Base-by-base conservation (phyloP, 2,888 invertebrate genomes). In the Phengaris alcon region DNA sequence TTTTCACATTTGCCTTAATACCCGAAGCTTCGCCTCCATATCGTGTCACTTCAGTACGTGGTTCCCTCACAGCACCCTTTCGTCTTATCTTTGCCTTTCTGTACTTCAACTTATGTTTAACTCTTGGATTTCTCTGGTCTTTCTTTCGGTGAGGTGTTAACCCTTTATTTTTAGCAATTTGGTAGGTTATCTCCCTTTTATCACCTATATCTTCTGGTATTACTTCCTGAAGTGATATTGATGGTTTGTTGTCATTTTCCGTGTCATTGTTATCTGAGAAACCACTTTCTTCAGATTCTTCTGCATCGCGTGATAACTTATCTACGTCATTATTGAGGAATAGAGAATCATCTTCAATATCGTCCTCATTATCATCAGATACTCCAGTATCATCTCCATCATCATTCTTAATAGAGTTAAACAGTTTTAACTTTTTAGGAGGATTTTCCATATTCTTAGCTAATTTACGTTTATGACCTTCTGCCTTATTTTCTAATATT, bases 91-190 rank as follows among this genome's bases (percentile, higher is more conserved):
- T 95, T 0, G 99, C 99, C 88, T 98, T 98, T 78, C 97, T 95
- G 89, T 96, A 99, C 88, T 99, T 99, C 81, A 96, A 96, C 82
- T 97, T 96, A 87, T 99, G 97, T 88, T 98, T 99, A 6, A 99
- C 98, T 83, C 99, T 95, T 0, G 99, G 99, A 94, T 99, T 99
- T 78, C 98, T 95, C 82, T 96, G 95, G 84, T 98, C 98, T 88
- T 98, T 99, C 90, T 97, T 98, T 79, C 98, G 95, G 81, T 96
- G 95, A 0, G 98, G 98, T 57, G 97, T 98, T 22, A 99, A 94
- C 15, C 99, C 99, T 89, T 98, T 99, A 86, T 99, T 99, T 89
- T 99, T 99, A 35, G 97, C 96, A 85, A 99, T 99, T 94, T 98
- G 95, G 86, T 98, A 98, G 3, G 97, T 98, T 79, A 99, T 98